phyloP scores from a whole-genome alignment of 2,797 vertebrate species.

The Clamator glandarius region DNA sequence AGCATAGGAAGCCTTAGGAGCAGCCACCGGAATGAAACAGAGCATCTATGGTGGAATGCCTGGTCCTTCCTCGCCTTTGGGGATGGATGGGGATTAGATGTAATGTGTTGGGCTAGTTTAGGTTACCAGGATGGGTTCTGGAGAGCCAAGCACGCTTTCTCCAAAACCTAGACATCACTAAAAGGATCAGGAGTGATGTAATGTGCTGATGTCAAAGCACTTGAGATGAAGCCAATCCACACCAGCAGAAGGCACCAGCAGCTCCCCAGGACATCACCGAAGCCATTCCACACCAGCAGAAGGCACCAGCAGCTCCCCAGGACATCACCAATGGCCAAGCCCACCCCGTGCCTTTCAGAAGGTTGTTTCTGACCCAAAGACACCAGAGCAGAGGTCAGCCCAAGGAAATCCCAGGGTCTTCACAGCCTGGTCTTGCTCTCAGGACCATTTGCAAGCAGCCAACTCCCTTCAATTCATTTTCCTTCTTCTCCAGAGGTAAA shows the following conservation, averaged over 20 bases:
- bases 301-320: neutral
- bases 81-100: neutral
- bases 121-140: neutral
- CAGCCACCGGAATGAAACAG: neutral
- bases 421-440: fast-evolving
- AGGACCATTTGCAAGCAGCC: neutral
- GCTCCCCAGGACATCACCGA: neutral
- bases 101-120: neutral
- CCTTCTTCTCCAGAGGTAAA: neutral
- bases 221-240: fast-evolving
- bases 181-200: neutral
- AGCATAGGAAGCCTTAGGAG: neutral
- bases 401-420: neutral
- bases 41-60: neutral
- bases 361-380: neutral
- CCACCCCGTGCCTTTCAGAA: neutral
- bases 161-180: neutral
- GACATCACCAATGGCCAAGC: neutral
- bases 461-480: neutral
- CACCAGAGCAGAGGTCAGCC: neutral
- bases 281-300: neutral
- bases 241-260: neutral
- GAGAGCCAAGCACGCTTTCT: neutral
- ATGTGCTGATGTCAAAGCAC: fast-evolving
- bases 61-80: neutral